Base-by-base conservation (phyloP, 2,888 invertebrate genomes). In the Oxystoma pomonae region DNA sequence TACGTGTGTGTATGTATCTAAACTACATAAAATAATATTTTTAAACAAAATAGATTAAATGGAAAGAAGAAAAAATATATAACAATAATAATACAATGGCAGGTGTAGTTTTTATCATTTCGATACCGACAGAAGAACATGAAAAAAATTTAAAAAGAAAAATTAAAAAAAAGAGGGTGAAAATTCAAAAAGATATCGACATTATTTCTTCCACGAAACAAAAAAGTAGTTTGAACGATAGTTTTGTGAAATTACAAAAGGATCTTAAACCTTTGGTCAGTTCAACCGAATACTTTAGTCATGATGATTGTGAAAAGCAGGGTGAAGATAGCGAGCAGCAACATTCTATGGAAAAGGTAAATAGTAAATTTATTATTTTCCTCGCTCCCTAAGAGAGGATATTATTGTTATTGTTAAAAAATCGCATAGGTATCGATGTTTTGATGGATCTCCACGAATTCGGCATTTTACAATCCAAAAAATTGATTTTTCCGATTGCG, bases 21-120 rank as follows among this genome's bases (percentile, higher is more conserved):
- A n/a, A n/a, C n/a, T n/a, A n/a, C n/a, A n/a, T n/a, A n/a, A n/a
- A n/a, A n/a, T n/a, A n/a, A n/a, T n/a, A n/a, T n/a, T n/a, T n/a
- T n/a, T n/a, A n/a, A n/a, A n/a, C n/a, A n/a, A n/a, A n/a, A n/a
- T n/a, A n/a, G n/a, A n/a, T n/a, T n/a, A n/a, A n/a, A n/a, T n/a
- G n/a, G n/a, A n/a, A n/a, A n/a, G n/a, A n/a, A n/a, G n/a, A n/a
- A n/a, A n/a, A n/a, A n/a, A n/a, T n/a, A n/a, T n/a, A n/a, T n/a
- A n/a, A n/a, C 52, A 16, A 52, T 16, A 17, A n/a, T n/a, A n/a
- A n/a, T n/a, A 35, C 3, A 35, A 85, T 85, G 85, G 78, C 85
- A 9, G 85, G 85, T 35, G 83, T 84, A n/a, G 74, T 86, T 52
- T 84, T 87, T 68, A 80, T 86, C 35, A 81, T 87, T 16, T 84